Evolutionary conservation across 2,888 invertebrate species (phyloP).

Genomic region (Charanyca ferruginea): DNA sequence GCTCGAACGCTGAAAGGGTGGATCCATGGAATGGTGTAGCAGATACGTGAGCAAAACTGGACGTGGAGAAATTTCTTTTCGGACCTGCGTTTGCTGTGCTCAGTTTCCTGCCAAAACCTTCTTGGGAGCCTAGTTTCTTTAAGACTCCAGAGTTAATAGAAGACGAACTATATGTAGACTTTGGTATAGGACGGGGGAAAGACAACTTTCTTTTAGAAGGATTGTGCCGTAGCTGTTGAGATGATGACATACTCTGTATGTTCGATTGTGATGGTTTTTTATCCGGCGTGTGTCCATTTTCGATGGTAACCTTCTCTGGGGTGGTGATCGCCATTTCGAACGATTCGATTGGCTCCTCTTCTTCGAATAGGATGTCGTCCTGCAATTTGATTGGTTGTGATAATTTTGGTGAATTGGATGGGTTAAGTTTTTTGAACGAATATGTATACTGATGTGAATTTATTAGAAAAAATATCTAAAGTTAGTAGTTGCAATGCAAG

Average conservation of each 20-base stretch:
- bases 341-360: slow-evolving; percentile 81
- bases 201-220: slow-evolving; percentile 83
- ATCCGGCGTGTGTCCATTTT: slow-evolving; percentile 63
- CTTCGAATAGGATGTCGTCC: slow-evolving; percentile 86
- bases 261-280: slow-evolving; percentile 67
- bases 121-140: slow-evolving; percentile 83
- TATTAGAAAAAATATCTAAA: too few species aligned
- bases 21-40: slow-evolving; percentile 96
- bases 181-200: slow-evolving; percentile 78
- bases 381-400: slow-evolving; percentile 69
- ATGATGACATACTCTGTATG: slow-evolving; percentile 63
- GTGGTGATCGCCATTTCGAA: slow-evolving; percentile 67
- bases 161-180: slow-evolving; percentile 90
- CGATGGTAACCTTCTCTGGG: slow-evolving; percentile 65
- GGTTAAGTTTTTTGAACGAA: background rate
- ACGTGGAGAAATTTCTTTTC: slow-evolving; percentile 94
- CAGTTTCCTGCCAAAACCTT: slow-evolving; percentile 78
- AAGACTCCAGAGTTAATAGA: slow-evolving; percentile 90
- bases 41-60: slow-evolving; percentile 95
- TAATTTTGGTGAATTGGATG: slow-evolving; percentile 5
- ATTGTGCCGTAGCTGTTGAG: slow-evolving; percentile 76
- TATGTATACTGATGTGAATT: slow-evolving; percentile 7
- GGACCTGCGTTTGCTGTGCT: slow-evolving; percentile 84
- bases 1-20: slow-evolving; percentile 94
- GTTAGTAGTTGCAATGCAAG: too few species aligned